phyloP scores from a whole-genome alignment of 2,888 invertebrate species.

The Caenorhabditis sp. region DNA sequence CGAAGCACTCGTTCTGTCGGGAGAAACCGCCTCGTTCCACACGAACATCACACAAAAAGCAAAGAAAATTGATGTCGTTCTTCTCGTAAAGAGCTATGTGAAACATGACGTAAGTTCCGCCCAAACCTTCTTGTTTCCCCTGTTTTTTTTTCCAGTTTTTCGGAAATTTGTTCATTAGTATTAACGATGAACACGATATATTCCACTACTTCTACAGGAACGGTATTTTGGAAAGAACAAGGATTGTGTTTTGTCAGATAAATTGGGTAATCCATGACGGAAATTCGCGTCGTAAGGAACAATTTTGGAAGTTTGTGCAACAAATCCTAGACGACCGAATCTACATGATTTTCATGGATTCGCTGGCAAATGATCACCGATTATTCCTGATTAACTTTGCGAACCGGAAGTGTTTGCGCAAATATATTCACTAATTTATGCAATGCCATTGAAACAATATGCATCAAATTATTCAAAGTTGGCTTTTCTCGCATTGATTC shows the following conservation, averaged over 20 bases:
- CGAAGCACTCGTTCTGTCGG: not conserved
- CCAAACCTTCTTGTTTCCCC: too few relatives aligned
- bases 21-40: not conserved
- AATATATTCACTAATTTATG: not conserved
- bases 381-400: not conserved
- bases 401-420: not conserved
- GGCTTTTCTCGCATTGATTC: slow-evolving; percentile 7
- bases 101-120: not conserved
- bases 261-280: not conserved
- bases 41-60: slow-evolving; percentile 1
- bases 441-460: not conserved
- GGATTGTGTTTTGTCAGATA: not conserved
- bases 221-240: not conserved
- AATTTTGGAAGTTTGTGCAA: not conserved
- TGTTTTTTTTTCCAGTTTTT: not conserved
- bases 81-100: slow-evolving; percentile 1
- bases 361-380: not conserved
- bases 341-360: not conserved
- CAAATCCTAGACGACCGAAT: not conserved
- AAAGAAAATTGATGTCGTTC: not conserved
- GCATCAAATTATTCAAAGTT: too few relatives aligned
- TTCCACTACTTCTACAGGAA: not conserved
- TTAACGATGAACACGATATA: not conserved
- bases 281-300: not conserved
- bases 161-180: not conserved